These are phyloP conservation scores for Hydractinia echinata DNA, from an alignment of 30 jellyfish, hydroid and myxozoan genomes.

Conservation along the genomic window DNA sequence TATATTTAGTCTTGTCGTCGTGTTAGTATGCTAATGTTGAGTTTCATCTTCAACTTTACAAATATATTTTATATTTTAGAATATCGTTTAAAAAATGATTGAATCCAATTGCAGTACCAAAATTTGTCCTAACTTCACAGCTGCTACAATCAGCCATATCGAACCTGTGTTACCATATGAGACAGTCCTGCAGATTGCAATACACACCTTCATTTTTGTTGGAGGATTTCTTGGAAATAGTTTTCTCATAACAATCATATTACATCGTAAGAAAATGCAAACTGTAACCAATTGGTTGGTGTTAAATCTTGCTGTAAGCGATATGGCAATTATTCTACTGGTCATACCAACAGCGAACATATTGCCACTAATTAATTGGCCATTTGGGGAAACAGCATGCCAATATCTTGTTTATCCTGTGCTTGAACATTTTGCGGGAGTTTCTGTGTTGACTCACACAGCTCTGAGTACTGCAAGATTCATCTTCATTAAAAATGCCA, in stretches of 20 bases:
- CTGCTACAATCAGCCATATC: background rate
- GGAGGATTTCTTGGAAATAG: slow-evolving; percentile 60
- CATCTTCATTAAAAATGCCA: slow-evolving; percentile 44
- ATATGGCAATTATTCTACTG: slow-evolving; percentile 38
- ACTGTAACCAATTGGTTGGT: slow-evolving; percentile 65
- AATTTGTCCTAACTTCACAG: background rate
- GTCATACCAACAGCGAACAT: slow-evolving; percentile 56
- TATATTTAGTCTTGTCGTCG: too few species aligned
- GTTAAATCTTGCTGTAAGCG: slow-evolving; percentile 55
- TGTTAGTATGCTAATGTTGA: too few species aligned
- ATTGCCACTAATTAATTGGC: slow-evolving; percentile 58
- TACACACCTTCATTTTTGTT: slow-evolving; percentile 46
- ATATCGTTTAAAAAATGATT: too few species aligned
- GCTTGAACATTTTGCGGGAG: slow-evolving; percentile 78
- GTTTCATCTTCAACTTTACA: too few species aligned
- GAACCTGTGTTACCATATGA: background rate
- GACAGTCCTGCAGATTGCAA: slow-evolving; percentile 23
- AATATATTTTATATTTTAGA: too few species aligned
- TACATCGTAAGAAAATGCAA: slow-evolving; percentile 32
- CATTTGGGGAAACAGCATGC: slow-evolving; percentile 49
- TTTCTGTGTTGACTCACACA: slow-evolving; percentile 72
- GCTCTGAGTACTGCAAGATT: slow-evolving; percentile 55
- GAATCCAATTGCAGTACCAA: too few species aligned
- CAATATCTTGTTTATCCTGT: slow-evolving; percentile 51
- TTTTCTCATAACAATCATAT: slow-evolving; percentile 39